phyloP scores from a whole-genome alignment of 2,797 vertebrate genomes.

The Microcaecilia unicolor region DNA sequence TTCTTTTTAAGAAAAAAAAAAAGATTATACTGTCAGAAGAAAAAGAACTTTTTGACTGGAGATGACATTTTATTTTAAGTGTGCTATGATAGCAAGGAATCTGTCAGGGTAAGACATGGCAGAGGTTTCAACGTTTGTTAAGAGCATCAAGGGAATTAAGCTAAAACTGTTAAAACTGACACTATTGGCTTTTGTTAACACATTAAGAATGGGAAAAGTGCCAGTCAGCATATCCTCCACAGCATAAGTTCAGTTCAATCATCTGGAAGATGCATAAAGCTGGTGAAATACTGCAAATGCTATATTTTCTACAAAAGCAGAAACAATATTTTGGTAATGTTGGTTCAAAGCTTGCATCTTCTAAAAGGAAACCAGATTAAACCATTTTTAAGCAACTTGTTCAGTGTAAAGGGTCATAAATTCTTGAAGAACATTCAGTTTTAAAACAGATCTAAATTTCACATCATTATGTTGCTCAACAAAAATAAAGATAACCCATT shows the following conservation, averaged over 20 bases:
- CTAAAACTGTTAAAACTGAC: slow-evolving; percentile 79
- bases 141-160: slow-evolving; percentile 77
- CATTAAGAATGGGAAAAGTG: slow-evolving; percentile 79
- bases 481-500: slow-evolving; percentile 35
- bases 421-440: slow-evolving; percentile 34
- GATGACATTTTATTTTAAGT: slow-evolving; percentile 75
- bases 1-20: slow-evolving; percentile 52
- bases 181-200: slow-evolving; percentile 87
- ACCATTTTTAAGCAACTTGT: too few species aligned
- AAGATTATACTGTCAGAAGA: slow-evolving; percentile 68
- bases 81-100: slow-evolving; percentile 65
- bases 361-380: too few species aligned
- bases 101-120: slow-evolving; percentile 77
- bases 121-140: slow-evolving; percentile 75
- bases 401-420: too few species aligned
- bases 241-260: slow-evolving; percentile 63
- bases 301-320: not conserved
- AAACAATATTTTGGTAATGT: too few species aligned
- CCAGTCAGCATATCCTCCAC: slow-evolving; percentile 81
- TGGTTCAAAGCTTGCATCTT: too few species aligned
- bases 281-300: slow-evolving; percentile 11
- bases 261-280: slow-evolving; percentile 65
- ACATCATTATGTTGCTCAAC: slow-evolving; percentile 33
- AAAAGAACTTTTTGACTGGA: slow-evolving; percentile 69
- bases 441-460: slow-evolving; percentile 34